These are phyloP conservation scores for Teleogryllus occipitalis DNA, from an alignment of 1,140 invertebrate genomes.

Conservation along the genomic window DNA sequence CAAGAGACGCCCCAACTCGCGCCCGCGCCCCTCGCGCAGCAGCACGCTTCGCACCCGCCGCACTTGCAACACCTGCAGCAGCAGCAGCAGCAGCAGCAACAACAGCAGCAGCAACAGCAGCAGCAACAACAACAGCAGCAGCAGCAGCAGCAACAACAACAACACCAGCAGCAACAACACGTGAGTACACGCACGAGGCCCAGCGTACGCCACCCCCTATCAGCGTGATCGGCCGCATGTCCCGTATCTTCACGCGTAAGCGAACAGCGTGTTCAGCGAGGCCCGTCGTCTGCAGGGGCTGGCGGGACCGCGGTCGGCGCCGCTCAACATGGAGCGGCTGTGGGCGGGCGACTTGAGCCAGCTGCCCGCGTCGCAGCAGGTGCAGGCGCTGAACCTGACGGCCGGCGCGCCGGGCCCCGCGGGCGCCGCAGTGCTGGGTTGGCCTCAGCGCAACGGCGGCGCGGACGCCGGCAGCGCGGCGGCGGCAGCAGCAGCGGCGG, in stretches of 20 bases:
- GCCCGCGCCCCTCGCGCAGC: constrained; percentile 46
- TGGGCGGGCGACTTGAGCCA: constrained; percentile 81
- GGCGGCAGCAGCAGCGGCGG: not conserved
- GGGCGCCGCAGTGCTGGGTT: not conserved
- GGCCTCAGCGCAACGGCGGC: constrained; percentile 21
- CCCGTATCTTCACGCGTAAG: constrained; percentile 27
- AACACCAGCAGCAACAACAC: too few relatives aligned
- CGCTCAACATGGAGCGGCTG: constrained; percentile 82
- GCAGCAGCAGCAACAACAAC: constrained; percentile 17
- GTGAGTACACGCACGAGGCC: constrained; percentile 44
- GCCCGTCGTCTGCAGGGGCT: too few relatives aligned
- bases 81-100: too few relatives aligned
- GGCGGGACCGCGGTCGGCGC: constrained; percentile 40
- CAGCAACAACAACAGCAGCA: constrained; percentile 26
- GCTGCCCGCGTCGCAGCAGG: constrained; percentile 68
- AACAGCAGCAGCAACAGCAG: constrained; percentile 18
- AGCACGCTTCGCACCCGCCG: constrained; percentile 39
- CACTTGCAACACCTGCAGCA: too few relatives aligned
- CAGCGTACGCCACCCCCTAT: constrained; percentile 45
- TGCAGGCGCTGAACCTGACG: constrained; percentile 71
- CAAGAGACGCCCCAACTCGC: constrained; percentile 44
- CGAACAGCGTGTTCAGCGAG: too few relatives aligned
- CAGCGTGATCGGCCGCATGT: constrained; percentile 19
- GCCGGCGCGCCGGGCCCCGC: constrained; percentile 38
- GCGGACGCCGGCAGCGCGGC: not conserved